These are phyloP conservation scores for Parapristionchus giblindavisi DNA, from an alignment of 2,888 invertebrate species.

Conservation along the genomic window DNA sequence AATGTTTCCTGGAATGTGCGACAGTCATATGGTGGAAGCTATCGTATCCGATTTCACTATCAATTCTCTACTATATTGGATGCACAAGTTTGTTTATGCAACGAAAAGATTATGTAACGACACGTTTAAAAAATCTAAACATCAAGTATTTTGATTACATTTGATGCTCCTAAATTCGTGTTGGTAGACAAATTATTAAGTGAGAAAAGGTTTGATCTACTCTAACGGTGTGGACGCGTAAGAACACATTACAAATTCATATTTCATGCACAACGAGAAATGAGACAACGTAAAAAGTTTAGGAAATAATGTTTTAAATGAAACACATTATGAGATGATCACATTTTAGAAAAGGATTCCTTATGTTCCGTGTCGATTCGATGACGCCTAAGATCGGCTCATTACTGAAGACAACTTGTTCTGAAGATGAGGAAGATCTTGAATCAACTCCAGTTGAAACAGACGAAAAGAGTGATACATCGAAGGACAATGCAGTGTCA, in stretches of 20 bases:
- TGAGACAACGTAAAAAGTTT: neutral
- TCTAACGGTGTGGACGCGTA: too few relatives aligned
- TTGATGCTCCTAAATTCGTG: too few relatives aligned
- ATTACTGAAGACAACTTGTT: conserved; percentile 66
- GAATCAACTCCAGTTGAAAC: neutral
- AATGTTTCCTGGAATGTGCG: conserved; percentile 57
- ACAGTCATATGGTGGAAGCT: conserved; percentile 58
- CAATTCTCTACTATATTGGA: conserved; percentile 63
- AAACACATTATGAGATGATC: neutral
- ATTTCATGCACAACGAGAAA: neutral
- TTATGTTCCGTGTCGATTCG: conserved; percentile 64
- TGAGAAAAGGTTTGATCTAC: too few relatives aligned
- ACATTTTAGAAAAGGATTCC: conserved; percentile 59
- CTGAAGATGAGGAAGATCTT: conserved; percentile 57
- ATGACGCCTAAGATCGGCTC: conserved; percentile 68
- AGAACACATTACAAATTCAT: neutral
- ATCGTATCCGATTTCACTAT: conserved; percentile 64
- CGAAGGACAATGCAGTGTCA: too few relatives aligned
- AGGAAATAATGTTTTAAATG: neutral
- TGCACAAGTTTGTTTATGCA: conserved; percentile 45
- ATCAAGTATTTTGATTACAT: neutral
- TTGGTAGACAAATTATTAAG: too few relatives aligned
- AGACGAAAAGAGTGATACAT: too few relatives aligned
- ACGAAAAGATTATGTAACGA: neutral
- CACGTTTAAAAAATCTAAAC: neutral